These are phyloP conservation scores for Montipora sp. DNA, from an alignment of 64 coral and sea anemone species.

Conservation along the genomic window DNA sequence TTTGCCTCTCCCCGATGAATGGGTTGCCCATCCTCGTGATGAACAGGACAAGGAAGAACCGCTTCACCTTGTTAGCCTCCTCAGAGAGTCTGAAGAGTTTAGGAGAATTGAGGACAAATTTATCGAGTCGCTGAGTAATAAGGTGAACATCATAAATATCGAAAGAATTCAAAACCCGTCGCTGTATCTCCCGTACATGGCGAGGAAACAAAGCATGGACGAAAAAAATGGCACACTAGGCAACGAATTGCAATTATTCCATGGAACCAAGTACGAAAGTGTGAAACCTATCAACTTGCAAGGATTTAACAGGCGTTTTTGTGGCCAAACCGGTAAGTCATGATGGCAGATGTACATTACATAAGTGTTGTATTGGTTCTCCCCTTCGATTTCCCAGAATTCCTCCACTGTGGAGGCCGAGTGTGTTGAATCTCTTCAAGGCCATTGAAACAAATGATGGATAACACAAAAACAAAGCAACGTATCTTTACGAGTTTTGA, in stretches of 20 bases:
- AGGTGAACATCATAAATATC: slow-evolving; percentile 22
- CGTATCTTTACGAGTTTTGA: too few species aligned
- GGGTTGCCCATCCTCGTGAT: slow-evolving; percentile 32
- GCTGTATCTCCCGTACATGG: slow-evolving; percentile 19
- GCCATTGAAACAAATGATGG: too few species aligned
- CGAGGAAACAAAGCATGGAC: slow-evolving; percentile 55
- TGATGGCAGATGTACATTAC: too few species aligned
- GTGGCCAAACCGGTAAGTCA: slow-evolving; percentile 29
- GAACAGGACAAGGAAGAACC: slow-evolving; percentile 26
- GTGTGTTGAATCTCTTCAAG: too few species aligned
- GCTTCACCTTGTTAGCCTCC: slow-evolving; percentile 16
- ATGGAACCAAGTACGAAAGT: slow-evolving; percentile 40
- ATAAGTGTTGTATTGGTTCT: too few species aligned
- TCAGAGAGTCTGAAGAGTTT: slow-evolving; percentile 1
- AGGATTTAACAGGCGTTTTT: slow-evolving; percentile 67
- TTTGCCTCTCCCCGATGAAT: slow-evolving; percentile 45
- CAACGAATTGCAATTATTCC: slow-evolving; percentile 50
- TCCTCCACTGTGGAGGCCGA: fast-evolving
- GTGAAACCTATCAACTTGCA: slow-evolving; percentile 43
- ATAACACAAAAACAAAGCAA: too few species aligned
- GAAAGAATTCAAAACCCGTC: slow-evolving; percentile 69
- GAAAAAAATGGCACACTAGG: slow-evolving; percentile 7
- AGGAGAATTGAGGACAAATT: slow-evolving; percentile 18
- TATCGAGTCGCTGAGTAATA: slow-evolving; percentile 1
- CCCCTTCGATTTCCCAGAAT: too few species aligned